Conservation (phyloP, 92 coral and sea anemone genomes). For the Palythoa heliodiscus region DNA sequence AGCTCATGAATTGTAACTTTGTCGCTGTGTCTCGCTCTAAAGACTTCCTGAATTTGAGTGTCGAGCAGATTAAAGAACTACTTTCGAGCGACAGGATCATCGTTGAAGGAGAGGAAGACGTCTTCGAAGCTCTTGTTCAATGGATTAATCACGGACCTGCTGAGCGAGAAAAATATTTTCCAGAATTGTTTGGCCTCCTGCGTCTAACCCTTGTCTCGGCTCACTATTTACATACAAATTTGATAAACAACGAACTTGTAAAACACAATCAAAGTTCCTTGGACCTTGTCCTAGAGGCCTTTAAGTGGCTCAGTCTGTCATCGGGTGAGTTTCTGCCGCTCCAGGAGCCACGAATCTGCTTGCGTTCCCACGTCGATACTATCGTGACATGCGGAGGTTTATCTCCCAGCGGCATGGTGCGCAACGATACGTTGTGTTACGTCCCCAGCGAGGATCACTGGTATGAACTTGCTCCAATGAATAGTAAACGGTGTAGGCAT, state of each 20-base stretch:
- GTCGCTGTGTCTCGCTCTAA: slow-evolving; percentile 76
- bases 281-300: slow-evolving; percentile 69
- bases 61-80: slow-evolving; percentile 71
- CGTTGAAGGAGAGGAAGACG: slow-evolving; percentile 78
- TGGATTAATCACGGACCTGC: slow-evolving; percentile 77
- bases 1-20: slow-evolving; percentile 77
- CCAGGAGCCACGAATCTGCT: slow-evolving; percentile 70
- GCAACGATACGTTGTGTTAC: slow-evolving; percentile 74
- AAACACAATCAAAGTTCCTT: slow-evolving; percentile 62
- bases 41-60: slow-evolving; percentile 64
- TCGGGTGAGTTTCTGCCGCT: slow-evolving; percentile 42
- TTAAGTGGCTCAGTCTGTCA: slow-evolving; percentile 56
- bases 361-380: slow-evolving; percentile 77
- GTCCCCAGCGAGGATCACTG: slow-evolving; percentile 68
- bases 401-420: slow-evolving; percentile 69
- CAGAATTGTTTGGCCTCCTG: slow-evolving; percentile 76
- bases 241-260: slow-evolving; percentile 65
- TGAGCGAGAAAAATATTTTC: slow-evolving; percentile 65
- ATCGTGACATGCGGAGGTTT: slow-evolving; percentile 82
- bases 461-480: slow-evolving; percentile 80
- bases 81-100: slow-evolving; percentile 81
- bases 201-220: slow-evolving; percentile 73
- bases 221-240: slow-evolving; percentile 65
- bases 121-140: slow-evolving; percentile 75
- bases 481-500: slow-evolving; percentile 74